Conservation (phyloP, 1,140 invertebrate species). For the Streblospio benedicti region DNA sequence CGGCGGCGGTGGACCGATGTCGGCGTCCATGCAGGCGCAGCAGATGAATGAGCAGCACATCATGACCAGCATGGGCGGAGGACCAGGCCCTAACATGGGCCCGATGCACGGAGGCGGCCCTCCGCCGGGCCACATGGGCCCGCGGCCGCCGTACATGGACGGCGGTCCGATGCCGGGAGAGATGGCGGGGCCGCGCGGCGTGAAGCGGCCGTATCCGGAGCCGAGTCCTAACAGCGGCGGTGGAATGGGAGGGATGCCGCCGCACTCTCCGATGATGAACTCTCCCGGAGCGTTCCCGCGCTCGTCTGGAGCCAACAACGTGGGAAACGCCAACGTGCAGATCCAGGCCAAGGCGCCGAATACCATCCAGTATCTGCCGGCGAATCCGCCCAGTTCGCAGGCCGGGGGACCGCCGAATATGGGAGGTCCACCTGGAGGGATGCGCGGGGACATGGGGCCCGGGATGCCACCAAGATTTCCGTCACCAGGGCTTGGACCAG, state of each 20-base stretch:
- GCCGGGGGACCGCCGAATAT: slow-evolving; percentile 3
- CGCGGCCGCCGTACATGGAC: not conserved
- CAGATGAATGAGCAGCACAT: slow-evolving; percentile 30
- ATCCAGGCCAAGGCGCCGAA: slow-evolving; percentile 94
- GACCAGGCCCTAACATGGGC: not conserved
- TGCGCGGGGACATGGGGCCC: slow-evolving; percentile 23
- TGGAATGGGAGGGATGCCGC: not conserved
- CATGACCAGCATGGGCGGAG: not conserved
- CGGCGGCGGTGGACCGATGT: slow-evolving; percentile 16
- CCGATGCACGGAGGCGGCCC: slow-evolving; percentile 5
- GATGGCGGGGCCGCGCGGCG: not conserved
- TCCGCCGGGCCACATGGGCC: not conserved
- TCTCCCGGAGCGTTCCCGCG: not conserved
- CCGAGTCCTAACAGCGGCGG: slow-evolving; percentile 10
- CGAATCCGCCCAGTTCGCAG: slow-evolving; percentile 46
- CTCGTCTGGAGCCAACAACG: slow-evolving; percentile 12
- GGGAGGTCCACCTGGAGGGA: not conserved
- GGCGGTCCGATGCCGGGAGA: not conserved
- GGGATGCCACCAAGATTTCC: slow-evolving; percentile 27
- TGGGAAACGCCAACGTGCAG: slow-evolving; percentile 48
- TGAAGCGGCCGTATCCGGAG: not conserved
- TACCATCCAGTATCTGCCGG: slow-evolving; percentile 94
- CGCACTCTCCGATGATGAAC: not conserved
- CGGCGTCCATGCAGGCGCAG: slow-evolving; percentile 34
- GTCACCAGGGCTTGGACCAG: slow-evolving; percentile 34